A percentile compares a stretch with the other conserved stretches of the same genome.
These are phyloP conservation scores for Coregonus ussuriensis DNA, from an alignment of 2,797 vertebrate species.

Conservation along the genomic window DNA sequence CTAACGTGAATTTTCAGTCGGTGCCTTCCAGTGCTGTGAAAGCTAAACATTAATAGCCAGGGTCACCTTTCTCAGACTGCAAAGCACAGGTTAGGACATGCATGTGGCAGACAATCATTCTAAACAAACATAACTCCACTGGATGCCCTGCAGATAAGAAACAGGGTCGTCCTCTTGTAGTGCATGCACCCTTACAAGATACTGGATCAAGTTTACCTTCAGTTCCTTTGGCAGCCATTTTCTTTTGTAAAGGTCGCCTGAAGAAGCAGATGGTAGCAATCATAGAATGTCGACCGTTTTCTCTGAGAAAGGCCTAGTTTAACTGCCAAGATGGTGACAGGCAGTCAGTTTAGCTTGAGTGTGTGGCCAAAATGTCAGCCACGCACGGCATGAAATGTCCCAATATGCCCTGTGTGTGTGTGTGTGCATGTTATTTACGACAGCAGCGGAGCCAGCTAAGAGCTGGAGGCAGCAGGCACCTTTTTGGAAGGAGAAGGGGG, in stretches of 20 bases:
- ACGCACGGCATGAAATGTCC: constrained; percentile 90
- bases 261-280: constrained; percentile 52
- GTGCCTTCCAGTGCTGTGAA: constrained; percentile 11
- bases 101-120: neutral
- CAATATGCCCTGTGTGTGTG: constrained; percentile 91
- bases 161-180: constrained; percentile 26
- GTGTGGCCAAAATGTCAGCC: constrained; percentile 68
- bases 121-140: neutral
- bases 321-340: neutral
- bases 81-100: constrained; percentile 19
- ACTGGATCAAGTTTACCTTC: constrained; percentile 9
- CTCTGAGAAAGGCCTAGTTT: constrained; percentile 16
- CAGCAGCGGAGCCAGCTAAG: constrained; percentile 96
- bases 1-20: constrained; percentile 15
- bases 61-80: constrained; percentile 17
- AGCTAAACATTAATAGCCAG: constrained; percentile 7
- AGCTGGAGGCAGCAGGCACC: constrained; percentile 94
- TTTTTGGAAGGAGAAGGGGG: constrained; percentile 91
- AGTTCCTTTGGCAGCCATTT: constrained; percentile 24
- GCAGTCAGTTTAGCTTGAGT: constrained; percentile 44
- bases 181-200: constrained; percentile 6
- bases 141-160: neutral
- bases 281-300: neutral
- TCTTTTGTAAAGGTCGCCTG: constrained; percentile 32
- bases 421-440: constrained; percentile 97